Percentiles rank a stretch among this genome's conserved stretches.
phyloP scores from a whole-genome alignment of 2,797 vertebrate genomes.

The Hydrocynus forskahlii region DNA sequence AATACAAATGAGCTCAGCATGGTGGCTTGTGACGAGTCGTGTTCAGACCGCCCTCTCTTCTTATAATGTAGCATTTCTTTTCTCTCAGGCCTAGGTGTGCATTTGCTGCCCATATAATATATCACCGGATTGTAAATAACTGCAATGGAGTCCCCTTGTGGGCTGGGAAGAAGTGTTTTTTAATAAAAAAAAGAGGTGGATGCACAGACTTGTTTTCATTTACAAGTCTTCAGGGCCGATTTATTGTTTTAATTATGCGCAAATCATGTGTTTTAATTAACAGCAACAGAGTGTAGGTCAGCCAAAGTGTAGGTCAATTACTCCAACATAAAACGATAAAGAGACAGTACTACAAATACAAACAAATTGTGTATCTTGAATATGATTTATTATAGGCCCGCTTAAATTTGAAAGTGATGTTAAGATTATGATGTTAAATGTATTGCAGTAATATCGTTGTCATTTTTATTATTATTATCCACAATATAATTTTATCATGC shows the following conservation, averaged over 20 bases:
- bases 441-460: neutral
- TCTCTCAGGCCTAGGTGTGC: constrained; percentile 71
- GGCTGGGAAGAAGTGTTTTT: constrained; percentile 55
- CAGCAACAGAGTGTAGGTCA: neutral
- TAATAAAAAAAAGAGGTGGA: constrained; percentile 52
- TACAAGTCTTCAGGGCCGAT: constrained; percentile 7
- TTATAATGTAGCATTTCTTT: constrained; percentile 68
- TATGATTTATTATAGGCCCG: neutral
- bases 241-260: neutral
- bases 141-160: constrained; percentile 60
- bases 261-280: neutral
- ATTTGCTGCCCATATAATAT: constrained; percentile 72
- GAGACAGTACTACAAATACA: no score
- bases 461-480: neutral
- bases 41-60: constrained; percentile 79
- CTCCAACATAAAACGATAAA: no score
- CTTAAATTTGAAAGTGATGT: neutral
- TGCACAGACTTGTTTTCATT: neutral
- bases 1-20: constrained; percentile 81
- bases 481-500: no score
- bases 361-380: neutral
- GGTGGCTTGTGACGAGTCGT: constrained; percentile 76
- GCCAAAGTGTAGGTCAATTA: no score
- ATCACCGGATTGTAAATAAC: constrained; percentile 68
- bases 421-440: no score